Evolutionary conservation across 2,888 invertebrate species (phyloP).

Genomic region (Panopea generosa): DNA sequence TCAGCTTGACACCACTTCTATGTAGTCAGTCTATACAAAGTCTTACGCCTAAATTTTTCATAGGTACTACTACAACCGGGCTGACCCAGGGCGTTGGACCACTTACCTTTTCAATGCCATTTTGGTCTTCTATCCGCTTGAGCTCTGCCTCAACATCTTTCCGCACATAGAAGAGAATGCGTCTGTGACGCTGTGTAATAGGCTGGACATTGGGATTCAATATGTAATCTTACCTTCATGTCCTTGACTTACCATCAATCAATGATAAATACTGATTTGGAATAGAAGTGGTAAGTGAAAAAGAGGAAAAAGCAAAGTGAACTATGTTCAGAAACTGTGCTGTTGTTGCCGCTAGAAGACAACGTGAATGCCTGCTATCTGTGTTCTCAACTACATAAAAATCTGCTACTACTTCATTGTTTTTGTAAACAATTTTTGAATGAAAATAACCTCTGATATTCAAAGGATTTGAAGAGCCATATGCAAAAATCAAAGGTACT

Average conservation of each 20-base stretch:
- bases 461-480: too few species aligned
- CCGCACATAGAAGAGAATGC: constrained; percentile 60
- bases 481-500: too few species aligned
- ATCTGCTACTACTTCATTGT: too few species aligned
- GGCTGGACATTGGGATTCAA: constrained; percentile 37
- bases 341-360: constrained; percentile 18
- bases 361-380: constrained; percentile 15
- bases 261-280: constrained; percentile 27
- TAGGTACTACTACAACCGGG: too few species aligned
- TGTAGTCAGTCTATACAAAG: too few species aligned
- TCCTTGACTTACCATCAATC: constrained; percentile 50
- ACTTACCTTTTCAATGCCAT: too few species aligned
- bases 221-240: constrained; percentile 39
- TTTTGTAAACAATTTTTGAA: too few species aligned
- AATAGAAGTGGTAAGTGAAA: constrained; percentile 5
- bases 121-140: not conserved
- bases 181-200: constrained; percentile 44
- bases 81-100: too few species aligned
- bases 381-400: constrained; percentile 29
- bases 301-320: constrained; percentile 31
- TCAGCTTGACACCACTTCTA: too few species aligned
- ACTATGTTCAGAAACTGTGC: constrained; percentile 29
- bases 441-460: too few species aligned
- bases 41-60: too few species aligned
- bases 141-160: constrained; percentile 64